Conservation (phyloP, 2,797 vertebrate species). For the Manis crassicaudata region DNA sequence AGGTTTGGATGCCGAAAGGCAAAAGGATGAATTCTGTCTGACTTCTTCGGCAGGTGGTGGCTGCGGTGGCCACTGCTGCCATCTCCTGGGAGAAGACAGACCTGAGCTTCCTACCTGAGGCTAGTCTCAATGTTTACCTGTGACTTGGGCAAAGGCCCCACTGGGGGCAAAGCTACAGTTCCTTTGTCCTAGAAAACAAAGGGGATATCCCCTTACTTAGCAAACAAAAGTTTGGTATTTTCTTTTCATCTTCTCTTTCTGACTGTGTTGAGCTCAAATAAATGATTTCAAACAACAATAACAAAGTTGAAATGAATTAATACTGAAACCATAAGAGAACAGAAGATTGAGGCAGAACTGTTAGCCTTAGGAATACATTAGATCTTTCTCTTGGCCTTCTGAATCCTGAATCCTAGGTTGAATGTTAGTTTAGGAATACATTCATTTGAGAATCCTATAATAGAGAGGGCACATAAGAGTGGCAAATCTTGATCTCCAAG, state of each 20-base stretch:
- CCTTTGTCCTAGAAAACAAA: neutral
- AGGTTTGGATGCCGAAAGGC: constrained; percentile 59
- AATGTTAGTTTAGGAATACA: neutral
- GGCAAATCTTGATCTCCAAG: neutral
- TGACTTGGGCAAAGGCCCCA: neutral
- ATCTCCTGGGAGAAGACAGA: constrained; percentile 78
- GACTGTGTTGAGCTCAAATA: neutral
- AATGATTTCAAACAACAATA: constrained; percentile 25
- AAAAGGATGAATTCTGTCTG: constrained; percentile 50
- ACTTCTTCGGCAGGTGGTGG: constrained; percentile 40
- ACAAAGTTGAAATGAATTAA: constrained; percentile 31
- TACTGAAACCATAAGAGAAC: neutral
- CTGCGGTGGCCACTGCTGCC: constrained; percentile 66
- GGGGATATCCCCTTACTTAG: neutral
- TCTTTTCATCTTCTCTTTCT: constrained; percentile 38
- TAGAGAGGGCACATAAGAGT: neutral
- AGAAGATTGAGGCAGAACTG: neutral
- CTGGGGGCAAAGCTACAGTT: neutral
- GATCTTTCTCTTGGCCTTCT: neutral
- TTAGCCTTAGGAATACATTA: neutral
- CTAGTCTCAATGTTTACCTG: neutral
- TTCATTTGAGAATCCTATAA: neutral
- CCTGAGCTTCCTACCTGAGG: constrained; percentile 47
- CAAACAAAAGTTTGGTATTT: constrained; percentile 10
- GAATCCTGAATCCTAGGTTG: neutral